These are phyloP conservation scores for Caligus rogercresseyi DNA, from an alignment of 1,140 invertebrate genomes.

Conservation along the genomic window DNA sequence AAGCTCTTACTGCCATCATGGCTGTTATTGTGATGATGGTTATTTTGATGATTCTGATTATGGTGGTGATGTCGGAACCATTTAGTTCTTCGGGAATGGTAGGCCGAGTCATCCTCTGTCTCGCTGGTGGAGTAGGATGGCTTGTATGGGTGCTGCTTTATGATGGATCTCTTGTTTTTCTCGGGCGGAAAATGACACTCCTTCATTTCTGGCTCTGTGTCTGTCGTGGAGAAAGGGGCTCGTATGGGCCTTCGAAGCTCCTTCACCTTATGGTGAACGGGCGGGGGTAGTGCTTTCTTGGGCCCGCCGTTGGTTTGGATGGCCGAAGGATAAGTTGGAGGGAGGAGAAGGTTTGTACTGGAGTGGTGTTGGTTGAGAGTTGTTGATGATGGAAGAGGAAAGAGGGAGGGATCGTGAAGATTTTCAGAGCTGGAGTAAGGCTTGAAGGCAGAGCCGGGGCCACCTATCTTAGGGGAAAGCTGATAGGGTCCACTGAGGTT, in stretches of 20 bases:
- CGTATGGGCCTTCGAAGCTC: constrained; percentile 2
- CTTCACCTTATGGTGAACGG: constrained; percentile 1
- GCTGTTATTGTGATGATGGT: constrained; percentile 4
- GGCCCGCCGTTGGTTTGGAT: too few relatives aligned
- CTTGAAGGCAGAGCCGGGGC: constrained; percentile 17
- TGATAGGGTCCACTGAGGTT: background rate
- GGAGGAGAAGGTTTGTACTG: background rate
- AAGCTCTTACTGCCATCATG: constrained; percentile 15
- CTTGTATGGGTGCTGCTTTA: background rate
- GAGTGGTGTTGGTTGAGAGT: background rate
- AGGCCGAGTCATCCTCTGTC: constrained; percentile 18
- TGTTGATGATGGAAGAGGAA: background rate
- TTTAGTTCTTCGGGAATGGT: constrained; percentile 10
- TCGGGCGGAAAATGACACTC: constrained; percentile 11
- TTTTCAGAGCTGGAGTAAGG: constrained; percentile 16
- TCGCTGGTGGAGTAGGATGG: constrained; percentile 15
- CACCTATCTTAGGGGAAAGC: constrained; percentile 13
- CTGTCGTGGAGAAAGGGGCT: constrained; percentile 15
- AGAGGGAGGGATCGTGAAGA: constrained; percentile 6
- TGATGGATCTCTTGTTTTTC: background rate
- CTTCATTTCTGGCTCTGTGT: constrained; percentile 20
- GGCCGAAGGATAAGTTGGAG: background rate
- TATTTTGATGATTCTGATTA: too few relatives aligned
- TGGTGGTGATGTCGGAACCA: constrained; percentile 8
- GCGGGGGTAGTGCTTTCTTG: background rate